Conservation (phyloP, 2,888 invertebrate genomes). For the Polydrusus tereticollis region DNA sequence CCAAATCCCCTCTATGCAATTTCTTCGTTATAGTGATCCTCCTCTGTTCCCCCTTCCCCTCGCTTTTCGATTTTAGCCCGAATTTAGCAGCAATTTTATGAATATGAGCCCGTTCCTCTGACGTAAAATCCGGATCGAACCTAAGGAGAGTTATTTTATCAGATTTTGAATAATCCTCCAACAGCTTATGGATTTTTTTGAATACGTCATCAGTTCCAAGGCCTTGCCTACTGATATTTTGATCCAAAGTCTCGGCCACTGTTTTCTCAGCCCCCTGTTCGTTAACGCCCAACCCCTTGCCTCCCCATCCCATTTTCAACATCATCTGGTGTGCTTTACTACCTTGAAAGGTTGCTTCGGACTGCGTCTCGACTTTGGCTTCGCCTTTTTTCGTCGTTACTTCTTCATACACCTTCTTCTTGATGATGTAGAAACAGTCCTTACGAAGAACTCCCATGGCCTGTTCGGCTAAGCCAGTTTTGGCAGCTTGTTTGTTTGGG, state of each 20-base stretch:
- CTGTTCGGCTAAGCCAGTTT: conserved; percentile 53
- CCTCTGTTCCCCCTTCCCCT: conserved; percentile 56
- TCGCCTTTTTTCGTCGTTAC: conserved; percentile 51
- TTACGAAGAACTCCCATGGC: conserved; percentile 53
- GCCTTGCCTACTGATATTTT: conserved; percentile 57
- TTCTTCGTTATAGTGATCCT: conserved; percentile 57
- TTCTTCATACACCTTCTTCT: conserved; percentile 55
- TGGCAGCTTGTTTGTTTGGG: conserved; percentile 49
- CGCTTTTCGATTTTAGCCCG: conserved; percentile 57
- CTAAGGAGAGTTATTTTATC: conserved; percentile 55
- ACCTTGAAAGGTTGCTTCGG: conserved; percentile 48
- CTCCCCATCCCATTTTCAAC: conserved; percentile 60
- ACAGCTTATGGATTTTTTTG: conserved; percentile 54
- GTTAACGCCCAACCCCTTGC: conserved; percentile 57
- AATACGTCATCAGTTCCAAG: conserved; percentile 52
- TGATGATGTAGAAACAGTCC: conserved; percentile 56
- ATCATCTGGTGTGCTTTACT: conserved; percentile 58
- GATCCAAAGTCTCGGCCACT: conserved; percentile 54
- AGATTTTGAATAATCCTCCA: conserved; percentile 55
- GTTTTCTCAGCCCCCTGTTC: conserved; percentile 58
- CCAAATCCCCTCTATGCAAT: conserved; percentile 54
- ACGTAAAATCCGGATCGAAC: conserved; percentile 57
- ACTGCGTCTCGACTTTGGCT: conserved; percentile 25
- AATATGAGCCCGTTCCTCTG: conserved; percentile 58
- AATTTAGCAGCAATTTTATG: conserved; percentile 56